Evolutionary conservation across 2,888 invertebrate genomes (phyloP).

Genomic region (Ceraclea dissimilis): DNA sequence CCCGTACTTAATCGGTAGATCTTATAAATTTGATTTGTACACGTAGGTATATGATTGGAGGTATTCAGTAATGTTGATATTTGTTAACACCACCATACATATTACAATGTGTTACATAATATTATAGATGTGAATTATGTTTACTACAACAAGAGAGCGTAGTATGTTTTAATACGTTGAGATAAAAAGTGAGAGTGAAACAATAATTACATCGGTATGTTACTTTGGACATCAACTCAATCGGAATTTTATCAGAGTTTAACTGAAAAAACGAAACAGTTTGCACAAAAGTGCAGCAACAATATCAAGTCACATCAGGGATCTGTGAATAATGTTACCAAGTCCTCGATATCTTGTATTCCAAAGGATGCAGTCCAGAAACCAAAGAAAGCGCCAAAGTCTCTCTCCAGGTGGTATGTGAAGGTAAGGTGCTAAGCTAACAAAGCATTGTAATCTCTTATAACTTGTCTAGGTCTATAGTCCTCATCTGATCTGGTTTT

Average conservation of each 20-base stretch:
- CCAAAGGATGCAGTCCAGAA: slow-evolving; percentile 33
- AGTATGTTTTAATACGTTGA: too few species aligned
- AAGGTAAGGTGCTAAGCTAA: slow-evolving; percentile 52
- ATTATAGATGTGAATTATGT: too few species aligned
- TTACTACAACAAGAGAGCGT: too few species aligned
- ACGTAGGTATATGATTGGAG: too few species aligned
- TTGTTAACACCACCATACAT: too few species aligned
- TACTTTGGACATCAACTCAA: slow-evolving; percentile 24
- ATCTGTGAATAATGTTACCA: not conserved
- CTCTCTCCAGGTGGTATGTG: slow-evolving; percentile 60
- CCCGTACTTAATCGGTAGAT: too few species aligned
- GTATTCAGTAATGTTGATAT: too few species aligned
- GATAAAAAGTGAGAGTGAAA: too few species aligned
- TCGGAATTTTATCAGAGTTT: slow-evolving; percentile 43
- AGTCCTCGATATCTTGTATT: slow-evolving; percentile 20
- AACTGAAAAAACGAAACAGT: slow-evolving; percentile 46
- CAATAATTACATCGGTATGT: slow-evolving; percentile 10
- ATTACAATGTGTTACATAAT: too few species aligned
- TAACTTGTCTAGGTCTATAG: not conserved
- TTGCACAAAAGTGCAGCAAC: slow-evolving; percentile 32
- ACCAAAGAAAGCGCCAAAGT: slow-evolving; percentile 41
- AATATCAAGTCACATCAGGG: not conserved
- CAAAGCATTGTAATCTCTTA: too few species aligned
- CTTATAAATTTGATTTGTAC: too few species aligned
- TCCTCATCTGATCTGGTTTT: too few species aligned